Base-by-base conservation (phyloP, 2,888 invertebrate genomes). In the Megamerina dolium region DNA sequence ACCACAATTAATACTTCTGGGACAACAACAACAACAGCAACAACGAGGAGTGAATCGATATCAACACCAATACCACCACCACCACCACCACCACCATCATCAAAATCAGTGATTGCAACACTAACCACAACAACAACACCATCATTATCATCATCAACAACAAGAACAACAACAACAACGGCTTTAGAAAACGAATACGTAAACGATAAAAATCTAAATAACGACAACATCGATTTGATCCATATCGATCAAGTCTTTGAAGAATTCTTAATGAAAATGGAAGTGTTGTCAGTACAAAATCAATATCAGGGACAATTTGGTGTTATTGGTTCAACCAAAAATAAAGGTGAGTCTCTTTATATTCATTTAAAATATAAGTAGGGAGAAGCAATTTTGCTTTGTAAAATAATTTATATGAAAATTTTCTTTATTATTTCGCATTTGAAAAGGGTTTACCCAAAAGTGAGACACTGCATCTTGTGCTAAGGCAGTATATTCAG, bases 281-380 rank as follows among this genome's bases (percentile, higher is more conserved):
- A 86, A 78, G 82, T 86, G 73, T 78, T 86, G 72, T 81, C 84
- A 71, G 81, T 84, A 70, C 81, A 81, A 72, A 85, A 79, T 75
- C 80, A 80, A 74, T 80, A 82, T 73, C 80, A 78, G 73, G 83
- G 83, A 70, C 81, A 82, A 76, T 85, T 85, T 76, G 81, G 78
- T 59, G 70, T 69, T 53, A 66, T 72, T 53, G 66, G 67, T 52
- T 63, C 70, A 51, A 63, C 63, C 74, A 81, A 79, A 74, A 79
- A 80, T 69, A 81, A 82, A 82, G 83, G 83, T 83, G 73, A 77
- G 79, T 59, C n/a, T 12, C 14, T 2, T 21, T 17, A 6, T n/a
- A n/a, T n/a, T n/a, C n/a, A n/a, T n/a, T n/a, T n/a, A n/a, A n/a
- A n/a, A n/a, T n/a, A n/a, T n/a, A n/a, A n/a, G n/a, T n/a, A n/a